These are phyloP conservation scores for Ceratothoa steindachneri DNA, from an alignment of 2,888 invertebrate genomes.

Conservation along the genomic window DNA sequence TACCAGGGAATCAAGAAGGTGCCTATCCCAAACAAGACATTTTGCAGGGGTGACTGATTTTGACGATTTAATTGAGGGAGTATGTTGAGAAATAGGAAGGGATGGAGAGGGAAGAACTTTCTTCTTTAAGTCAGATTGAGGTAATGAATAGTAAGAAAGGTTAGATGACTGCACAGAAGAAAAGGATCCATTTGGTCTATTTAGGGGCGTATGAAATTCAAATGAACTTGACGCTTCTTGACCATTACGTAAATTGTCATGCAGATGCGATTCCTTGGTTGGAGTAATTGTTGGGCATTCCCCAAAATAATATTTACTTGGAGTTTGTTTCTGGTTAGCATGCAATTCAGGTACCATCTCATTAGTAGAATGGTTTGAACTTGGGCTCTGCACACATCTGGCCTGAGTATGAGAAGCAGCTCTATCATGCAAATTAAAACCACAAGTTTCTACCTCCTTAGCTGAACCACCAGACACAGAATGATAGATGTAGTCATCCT, in stretches of 20 bases:
- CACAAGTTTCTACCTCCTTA: conserved; percentile 26
- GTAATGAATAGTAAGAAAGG: not conserved
- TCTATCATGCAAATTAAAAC: conserved; percentile 5
- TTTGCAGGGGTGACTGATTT: not conserved
- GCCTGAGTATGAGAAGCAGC: not conserved
- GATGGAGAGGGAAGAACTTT: not conserved
- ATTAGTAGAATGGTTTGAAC: not conserved
- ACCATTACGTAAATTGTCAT: not conserved
- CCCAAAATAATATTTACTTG: conserved; percentile 21
- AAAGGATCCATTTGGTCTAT: not conserved
- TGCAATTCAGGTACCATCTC: not conserved
- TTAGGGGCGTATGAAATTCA: not conserved
- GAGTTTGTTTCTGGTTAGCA: not conserved
- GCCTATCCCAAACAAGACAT: conserved; percentile 31
- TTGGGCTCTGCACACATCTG: no score
- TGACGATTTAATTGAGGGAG: conserved; percentile 8
- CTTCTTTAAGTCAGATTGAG: not conserved
- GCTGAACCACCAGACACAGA: conserved; percentile 28
- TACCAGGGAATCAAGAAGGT: conserved; percentile 45
- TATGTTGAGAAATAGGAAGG: conserved; percentile 1
- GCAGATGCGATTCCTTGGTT: not conserved
- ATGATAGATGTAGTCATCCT: conserved; percentile 46
- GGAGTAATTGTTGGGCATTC: conserved; percentile 10
- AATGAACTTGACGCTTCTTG: not conserved
- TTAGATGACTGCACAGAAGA: not conserved